These are phyloP conservation scores for Hypsibius dujardini DNA, from an alignment of 1,140 invertebrate species.

Conservation along the genomic window DNA sequence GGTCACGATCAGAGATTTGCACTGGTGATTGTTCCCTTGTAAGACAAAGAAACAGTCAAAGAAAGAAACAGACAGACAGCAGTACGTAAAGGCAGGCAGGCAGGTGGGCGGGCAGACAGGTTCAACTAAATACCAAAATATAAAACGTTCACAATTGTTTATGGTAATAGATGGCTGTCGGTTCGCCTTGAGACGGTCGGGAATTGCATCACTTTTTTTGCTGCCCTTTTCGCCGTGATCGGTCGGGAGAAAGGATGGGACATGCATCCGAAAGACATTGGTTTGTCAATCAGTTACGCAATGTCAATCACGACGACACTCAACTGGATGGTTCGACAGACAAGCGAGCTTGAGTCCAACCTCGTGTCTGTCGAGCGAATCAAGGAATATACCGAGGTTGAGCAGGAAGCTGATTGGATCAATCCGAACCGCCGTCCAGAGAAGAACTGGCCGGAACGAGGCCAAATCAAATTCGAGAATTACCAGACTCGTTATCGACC, in stretches of 20 bases:
- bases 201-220: slow-evolving; percentile 34
- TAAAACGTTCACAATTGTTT: slow-evolving; percentile 19
- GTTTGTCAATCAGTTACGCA: slow-evolving; percentile 40
- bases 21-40: no score
- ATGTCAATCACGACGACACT: slow-evolving; percentile 53
- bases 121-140: slow-evolving; percentile 17
- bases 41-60: no score
- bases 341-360: slow-evolving; percentile 87
- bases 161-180: slow-evolving; percentile 55
- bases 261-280: slow-evolving; percentile 37
- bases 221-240: slow-evolving; percentile 37
- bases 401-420: slow-evolving; percentile 34
- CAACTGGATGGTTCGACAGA: slow-evolving; percentile 91
- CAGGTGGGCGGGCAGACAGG: no score
- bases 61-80: no score
- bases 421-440: slow-evolving; percentile 23
- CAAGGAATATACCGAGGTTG: slow-evolving; percentile 77
- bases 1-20: no score
- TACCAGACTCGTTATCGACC: slow-evolving; percentile 59
- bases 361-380: slow-evolving; percentile 94
- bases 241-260: slow-evolving; percentile 27
- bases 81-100: no score
- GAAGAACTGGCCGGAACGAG: slow-evolving; percentile 56
- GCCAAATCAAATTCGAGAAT: slow-evolving; percentile 52
- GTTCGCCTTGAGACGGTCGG: slow-evolving; percentile 63